Evolutionary conservation across 1,140 invertebrate genomes (phyloP), one percentile per base, ranked within the genome.

Genomic region (Pachyrhynchus sulphureomaculatus): DNA sequence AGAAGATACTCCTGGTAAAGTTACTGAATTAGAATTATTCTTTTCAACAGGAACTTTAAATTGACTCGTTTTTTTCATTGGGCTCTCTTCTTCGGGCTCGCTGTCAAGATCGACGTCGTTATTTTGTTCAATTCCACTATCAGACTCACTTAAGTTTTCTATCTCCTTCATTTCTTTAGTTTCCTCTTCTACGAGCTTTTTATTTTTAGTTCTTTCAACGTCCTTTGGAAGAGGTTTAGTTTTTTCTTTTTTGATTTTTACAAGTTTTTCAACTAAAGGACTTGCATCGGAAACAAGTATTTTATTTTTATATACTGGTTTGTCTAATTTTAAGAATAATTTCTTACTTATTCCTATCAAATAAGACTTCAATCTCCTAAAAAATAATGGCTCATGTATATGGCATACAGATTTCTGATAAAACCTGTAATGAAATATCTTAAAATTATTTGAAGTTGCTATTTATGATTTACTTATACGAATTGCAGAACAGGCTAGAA

Each of bases 291-390:
- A 33, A 54, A 17, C 20, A 10, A 24, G 33, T 39, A 41, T 17
- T 34, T 51, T 59, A n/a, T 51, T 12, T 42, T 34, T 44, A n/a
- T 56, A 18, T 12, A n/a, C n/a, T 2, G 26, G 26, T 59, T 51
- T 62, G 17, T 66, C 60, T 15, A 66, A 15, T 2, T 5, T 29
- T n/a, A 62, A 12, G 18, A 66, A 66, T 57, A 74, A 72, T 61
- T 77, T 71, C 65, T 77, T 77, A 6, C 72, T 59, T 58, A 59
- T 54, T 64, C 4, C 76, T 55, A 17, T 78, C 72, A 61, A 71
- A 72, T 59, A 71, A 39, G 69, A 78, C 68, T 36, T 49, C 15
- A 45, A 2, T 45, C 49, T 59, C 20, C 67, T 68, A 37, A 45
- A 69, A 56, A 39, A 65, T 75, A 45, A n/a, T n/a, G n/a, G n/a